These are phyloP conservation scores for Sporophila hypoxantha DNA, from an alignment of 2,113 vertebrate genomes.

Conservation along the genomic window DNA sequence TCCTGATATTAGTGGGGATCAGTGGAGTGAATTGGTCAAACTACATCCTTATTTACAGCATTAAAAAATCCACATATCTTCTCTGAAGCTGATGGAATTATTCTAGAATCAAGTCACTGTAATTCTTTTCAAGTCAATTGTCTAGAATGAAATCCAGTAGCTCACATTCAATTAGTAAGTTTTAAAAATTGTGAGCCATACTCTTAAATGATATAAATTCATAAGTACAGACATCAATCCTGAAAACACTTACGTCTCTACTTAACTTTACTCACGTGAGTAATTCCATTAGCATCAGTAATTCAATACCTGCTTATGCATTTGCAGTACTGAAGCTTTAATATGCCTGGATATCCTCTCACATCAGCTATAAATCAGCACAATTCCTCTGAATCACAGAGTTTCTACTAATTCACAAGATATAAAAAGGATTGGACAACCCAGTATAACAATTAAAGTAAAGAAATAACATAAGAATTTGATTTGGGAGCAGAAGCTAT, in stretches of 20 bases:
- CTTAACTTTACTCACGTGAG: constrained; percentile 61
- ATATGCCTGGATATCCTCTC: constrained; percentile 36
- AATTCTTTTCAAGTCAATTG: constrained; percentile 1
- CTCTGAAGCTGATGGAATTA: neutral
- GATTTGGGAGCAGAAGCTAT: constrained; percentile 22
- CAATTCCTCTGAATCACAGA: constrained; percentile 6
- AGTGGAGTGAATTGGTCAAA: constrained; percentile 10
- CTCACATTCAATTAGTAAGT: constrained; percentile 39
- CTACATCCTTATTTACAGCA: constrained; percentile 22
- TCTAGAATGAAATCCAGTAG: constrained; percentile 26
- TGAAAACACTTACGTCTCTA: constrained; percentile 17
- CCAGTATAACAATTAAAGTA: constrained; percentile 14
- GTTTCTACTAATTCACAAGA: constrained; percentile 19
- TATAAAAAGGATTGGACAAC: constrained; percentile 3
- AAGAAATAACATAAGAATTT: constrained; percentile 25
- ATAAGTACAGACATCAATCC: constrained; percentile 37
- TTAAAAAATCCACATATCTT: neutral
- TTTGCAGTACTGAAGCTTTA: constrained; percentile 37
- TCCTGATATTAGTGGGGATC: constrained; percentile 5
- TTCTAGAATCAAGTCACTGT: neutral
- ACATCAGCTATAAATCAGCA: constrained; percentile 43
- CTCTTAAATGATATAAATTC: constrained; percentile 44
- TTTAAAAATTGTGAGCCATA: constrained; percentile 35
- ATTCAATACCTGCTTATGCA: constrained; percentile 55
- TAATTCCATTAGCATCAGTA: constrained; percentile 59